Evolutionary conservation across 2,888 invertebrate species (phyloP), one percentile per base, ranked within the genome.

Genomic region (Lagria hirta): DNA sequence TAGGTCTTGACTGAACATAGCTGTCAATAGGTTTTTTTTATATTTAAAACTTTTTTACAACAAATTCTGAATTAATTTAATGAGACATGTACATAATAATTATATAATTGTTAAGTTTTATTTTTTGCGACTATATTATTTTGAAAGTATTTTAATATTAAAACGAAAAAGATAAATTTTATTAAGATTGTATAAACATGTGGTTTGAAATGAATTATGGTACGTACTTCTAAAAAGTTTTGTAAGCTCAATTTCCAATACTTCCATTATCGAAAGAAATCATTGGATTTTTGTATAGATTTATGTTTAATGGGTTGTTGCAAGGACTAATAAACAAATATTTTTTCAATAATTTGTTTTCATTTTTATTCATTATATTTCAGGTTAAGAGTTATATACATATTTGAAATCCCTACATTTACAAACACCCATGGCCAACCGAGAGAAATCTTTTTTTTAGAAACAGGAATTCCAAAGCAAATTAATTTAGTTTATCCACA

Each of bases 291-390:
- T 40, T 26, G 38, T 22, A 34, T 37, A 28, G 26, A 23, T 38
- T 44, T 45, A 49, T 47, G 48, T 52, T 49, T 40, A 48, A 36
- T 51, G 55, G 55, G 52, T 53, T 58, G 55, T 56, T 58, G 50
- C 43, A 48, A 52, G 51, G 54, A 54, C 45, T 50, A 57, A 54
- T 40, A 44, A 47, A 36, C 35, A 38, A 28, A 42, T 48, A 43
- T 48, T 41, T 48, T 49, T 45, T 14, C 38, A 48, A 33, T 14
- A 32, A 27, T 16, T 16, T 23, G 11, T 23, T 14, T 35, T 26
- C 10, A 24, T 32, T 42, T 16, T 17, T 20, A n/a, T n/a, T n/a
- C n/a, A n/a, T n/a, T n/a, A n/a, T n/a, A n/a, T n/a, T n/a, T n/a
- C n/a, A n/a, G n/a, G n/a, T n/a, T n/a, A n/a, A n/a, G n/a, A n/a